A percentile compares a stretch with the other conserved stretches of the same genome.
Evolutionary conservation across 1,140 invertebrate genomes (phyloP).

Genomic region (Hyposmocoma kahamanoa): DNA sequence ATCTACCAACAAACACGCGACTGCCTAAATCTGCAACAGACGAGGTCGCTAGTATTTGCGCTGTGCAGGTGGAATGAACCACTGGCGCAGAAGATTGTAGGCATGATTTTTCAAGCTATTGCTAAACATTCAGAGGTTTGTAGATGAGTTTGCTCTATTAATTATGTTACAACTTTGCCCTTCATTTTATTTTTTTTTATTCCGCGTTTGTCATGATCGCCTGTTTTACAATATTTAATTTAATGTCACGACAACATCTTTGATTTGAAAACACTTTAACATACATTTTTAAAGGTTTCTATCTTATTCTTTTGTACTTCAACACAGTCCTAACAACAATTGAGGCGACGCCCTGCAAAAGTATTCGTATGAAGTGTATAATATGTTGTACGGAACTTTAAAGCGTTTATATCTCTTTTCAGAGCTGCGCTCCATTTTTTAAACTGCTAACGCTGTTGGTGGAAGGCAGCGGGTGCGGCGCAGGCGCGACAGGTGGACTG

Average conservation of each 20-base stretch:
- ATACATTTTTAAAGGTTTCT: no score
- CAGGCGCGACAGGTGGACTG: conserved; percentile 82
- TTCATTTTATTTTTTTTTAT: no score
- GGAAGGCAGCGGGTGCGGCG: conserved; percentile 78
- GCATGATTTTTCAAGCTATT: conserved; percentile 92
- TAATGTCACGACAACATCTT: no score
- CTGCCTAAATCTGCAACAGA: conserved; percentile 93
- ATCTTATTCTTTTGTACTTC: no score
- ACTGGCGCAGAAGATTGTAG: conserved; percentile 88
- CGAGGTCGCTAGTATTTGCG: conserved; percentile 92
- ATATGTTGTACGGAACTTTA: no score
- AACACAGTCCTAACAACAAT: no score
- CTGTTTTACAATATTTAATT: no score
- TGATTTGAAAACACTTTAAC: no score
- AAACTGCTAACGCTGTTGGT: conserved; percentile 88
- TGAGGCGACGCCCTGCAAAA: no score
- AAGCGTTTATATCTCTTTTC: conserved; percentile 25
- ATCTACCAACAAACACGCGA: conserved; percentile 95
- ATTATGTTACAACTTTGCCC: no score
- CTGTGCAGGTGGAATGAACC: conserved; percentile 92
- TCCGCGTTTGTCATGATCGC: no score
- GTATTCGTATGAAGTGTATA: no score
- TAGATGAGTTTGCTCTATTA: conserved; percentile 1
- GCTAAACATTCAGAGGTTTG: conserved; percentile 90
- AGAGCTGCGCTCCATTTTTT: conserved; percentile 91